Conservation (phyloP, 2,888 invertebrate species). For the Ischnus inquisitorius region DNA sequence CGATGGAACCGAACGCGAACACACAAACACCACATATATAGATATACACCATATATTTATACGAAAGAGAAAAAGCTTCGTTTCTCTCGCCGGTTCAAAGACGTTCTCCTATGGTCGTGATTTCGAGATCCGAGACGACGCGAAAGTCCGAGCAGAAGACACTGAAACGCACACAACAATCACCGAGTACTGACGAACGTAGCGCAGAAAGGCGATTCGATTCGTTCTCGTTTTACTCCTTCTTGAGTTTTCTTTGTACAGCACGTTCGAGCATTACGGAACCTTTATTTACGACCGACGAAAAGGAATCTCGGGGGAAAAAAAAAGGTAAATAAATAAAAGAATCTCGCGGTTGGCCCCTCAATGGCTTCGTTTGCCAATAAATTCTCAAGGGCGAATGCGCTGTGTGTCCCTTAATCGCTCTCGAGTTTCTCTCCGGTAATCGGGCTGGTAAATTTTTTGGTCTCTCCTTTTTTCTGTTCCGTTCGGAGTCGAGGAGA, state of each 20-base stretch:
- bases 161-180: slow-evolving; percentile 45
- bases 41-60: slow-evolving; percentile 13
- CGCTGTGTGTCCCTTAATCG: slow-evolving; percentile 43
- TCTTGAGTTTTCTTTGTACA: not conserved
- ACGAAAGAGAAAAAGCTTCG: not conserved
- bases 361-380: slow-evolving; percentile 21
- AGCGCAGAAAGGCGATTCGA: slow-evolving; percentile 7
- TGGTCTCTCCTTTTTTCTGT: not conserved
- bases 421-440: slow-evolving; percentile 22
- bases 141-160: slow-evolving; percentile 16
- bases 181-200: slow-evolving; percentile 21
- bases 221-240: slow-evolving; percentile 9
- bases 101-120: slow-evolving; percentile 11
- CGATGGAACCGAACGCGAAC: slow-evolving; percentile 15
- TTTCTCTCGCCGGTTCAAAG: not conserved
- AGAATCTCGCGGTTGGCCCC: slow-evolving; percentile 20
- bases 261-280: not conserved
- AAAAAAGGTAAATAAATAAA: slow-evolving; percentile 20
- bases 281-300: slow-evolving; percentile 42
- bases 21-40: not conserved
- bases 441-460: slow-evolving; percentile 22
- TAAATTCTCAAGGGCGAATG: slow-evolving; percentile 37
- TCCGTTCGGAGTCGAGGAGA: not conserved
- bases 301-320: not conserved
- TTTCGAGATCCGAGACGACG: slow-evolving; percentile 36